Base-by-base conservation (phyloP, 2,888 invertebrate species). In the Furcula furcula region DNA sequence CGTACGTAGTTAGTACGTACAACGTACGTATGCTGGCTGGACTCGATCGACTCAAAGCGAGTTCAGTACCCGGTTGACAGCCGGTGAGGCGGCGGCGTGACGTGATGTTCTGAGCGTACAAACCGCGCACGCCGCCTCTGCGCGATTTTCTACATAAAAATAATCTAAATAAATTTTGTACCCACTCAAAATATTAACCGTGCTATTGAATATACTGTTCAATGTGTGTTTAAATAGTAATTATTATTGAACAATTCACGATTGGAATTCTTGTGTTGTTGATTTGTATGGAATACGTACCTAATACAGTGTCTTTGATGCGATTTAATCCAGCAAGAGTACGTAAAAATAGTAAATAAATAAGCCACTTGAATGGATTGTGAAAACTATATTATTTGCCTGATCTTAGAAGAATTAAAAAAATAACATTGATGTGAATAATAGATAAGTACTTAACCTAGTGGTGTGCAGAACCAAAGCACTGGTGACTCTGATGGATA, bases 21-120 rank as follows among this genome's bases (percentile, higher is more conserved):
- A 4, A 3, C 6, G 16, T 16, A 4, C 3, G 65, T 56, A 64
- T 63, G 64, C 59, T 60, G 46, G 53, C 55, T 68, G 66, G 58
- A 69, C 65, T 69, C 65, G 70, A 75, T 69, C 72, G 70, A 71
- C 64, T 60, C 38, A 41, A 32, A 4, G 31, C 50, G 74, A 78
- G 83, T 84, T 87, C 83, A 88, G 88, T 88, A 86, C 83, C 86
- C 86, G 87, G 83, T 81, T 80, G 84, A 83, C 84, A 82, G 77
- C 86, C 86, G 86, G 83, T 65, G 80, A 79, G 82, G 83, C 81
- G 84, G 86, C 80, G 80, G 83, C 79, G 81, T 78, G 63, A 73
- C 60, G 64, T 56, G 65, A 60, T 67, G 56, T 37, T 52, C 48
- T 34, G 56, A 64, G 55, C 55, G 57, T 66, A 54, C 43, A 51